Evolutionary conservation across 2,113 vertebrate species (phyloP).

Genomic region (Gopherus flavomarginatus): DNA sequence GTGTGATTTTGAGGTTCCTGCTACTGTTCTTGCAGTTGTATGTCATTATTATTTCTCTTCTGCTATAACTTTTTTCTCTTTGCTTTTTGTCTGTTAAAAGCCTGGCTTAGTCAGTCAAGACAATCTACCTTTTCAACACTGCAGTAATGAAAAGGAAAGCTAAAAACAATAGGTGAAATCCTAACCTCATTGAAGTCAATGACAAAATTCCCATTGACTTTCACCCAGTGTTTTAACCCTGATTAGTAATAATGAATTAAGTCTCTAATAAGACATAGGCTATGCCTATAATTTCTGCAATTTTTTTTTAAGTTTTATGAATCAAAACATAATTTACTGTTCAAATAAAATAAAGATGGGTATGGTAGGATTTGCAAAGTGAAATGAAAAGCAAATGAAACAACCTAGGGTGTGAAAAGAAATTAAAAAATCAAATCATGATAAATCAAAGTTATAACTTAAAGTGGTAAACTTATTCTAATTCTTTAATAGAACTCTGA

Average conservation of each 20-base stretch:
- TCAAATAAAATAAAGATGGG: neutral
- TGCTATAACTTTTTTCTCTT: fast-evolving
- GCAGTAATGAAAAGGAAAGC: neutral
- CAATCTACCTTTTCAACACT: neutral
- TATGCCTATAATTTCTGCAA: neutral
- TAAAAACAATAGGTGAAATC: neutral
- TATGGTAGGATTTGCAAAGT: neutral
- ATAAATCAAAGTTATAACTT: neutral
- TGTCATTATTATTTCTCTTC: neutral
- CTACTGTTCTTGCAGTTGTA: neutral
- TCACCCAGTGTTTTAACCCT: neutral
- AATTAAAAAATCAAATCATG: neutral
- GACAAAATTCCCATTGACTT: neutral
- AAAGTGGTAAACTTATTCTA: neutral
- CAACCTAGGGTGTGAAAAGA: neutral
- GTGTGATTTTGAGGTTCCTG: neutral
- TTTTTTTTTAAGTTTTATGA: neutral
- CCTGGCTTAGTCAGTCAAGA: neutral
- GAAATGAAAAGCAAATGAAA: neutral
- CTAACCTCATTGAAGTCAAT: neutral
- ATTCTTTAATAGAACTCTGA: neutral
- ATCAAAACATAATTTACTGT: neutral
- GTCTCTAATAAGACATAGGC: neutral
- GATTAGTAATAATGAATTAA: fast-evolving
- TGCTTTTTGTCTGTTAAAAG: neutral